Evolutionary conservation across 1,140 invertebrate genomes (phyloP).

Genomic region (Caligus rogercresseyi): DNA sequence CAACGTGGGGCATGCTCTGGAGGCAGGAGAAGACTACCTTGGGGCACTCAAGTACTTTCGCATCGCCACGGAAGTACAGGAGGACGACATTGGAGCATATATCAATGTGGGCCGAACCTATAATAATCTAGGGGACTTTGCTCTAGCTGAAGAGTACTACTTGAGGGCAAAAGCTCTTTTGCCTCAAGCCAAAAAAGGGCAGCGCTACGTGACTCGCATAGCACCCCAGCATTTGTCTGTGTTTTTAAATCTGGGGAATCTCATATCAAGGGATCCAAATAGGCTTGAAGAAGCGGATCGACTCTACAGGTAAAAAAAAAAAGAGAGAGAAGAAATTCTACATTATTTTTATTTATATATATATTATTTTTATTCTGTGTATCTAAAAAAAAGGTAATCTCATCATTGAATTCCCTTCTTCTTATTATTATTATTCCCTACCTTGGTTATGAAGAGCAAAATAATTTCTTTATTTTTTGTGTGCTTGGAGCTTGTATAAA

Average conservation of each 20-base stretch:
- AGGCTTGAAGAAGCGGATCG: constrained; percentile 80
- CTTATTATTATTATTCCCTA: not conserved
- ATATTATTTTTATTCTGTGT: not conserved
- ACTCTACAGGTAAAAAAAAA: constrained; percentile 43
- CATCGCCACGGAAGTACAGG: not conserved
- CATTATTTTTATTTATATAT: not conserved
- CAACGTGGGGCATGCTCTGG: constrained; percentile 45
- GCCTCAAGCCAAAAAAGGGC: constrained; percentile 72
- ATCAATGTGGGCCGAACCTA: constrained; percentile 68
- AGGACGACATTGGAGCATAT: constrained; percentile 17
- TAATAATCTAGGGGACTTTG: constrained; percentile 49
- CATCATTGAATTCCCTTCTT: not conserved
- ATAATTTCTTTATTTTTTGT: no score
- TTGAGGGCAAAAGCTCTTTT: constrained; percentile 64
- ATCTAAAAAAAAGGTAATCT: not conserved
- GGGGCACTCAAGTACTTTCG: constrained; percentile 45
- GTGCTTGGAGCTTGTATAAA: no score
- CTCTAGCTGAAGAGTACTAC: constrained; percentile 57
- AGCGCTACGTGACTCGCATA: constrained; percentile 82
- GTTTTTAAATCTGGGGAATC: constrained; percentile 81
- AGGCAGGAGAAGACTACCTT: constrained; percentile 55
- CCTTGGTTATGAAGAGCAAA: no score
- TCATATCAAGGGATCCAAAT: constrained; percentile 79
- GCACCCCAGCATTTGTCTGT: constrained; percentile 90
- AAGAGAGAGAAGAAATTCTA: no score